A percentile compares a stretch with the other conserved stretches of the same genome.
Conservation (phyloP, 1,140 invertebrate species). For the Colletes latitarsis region DNA sequence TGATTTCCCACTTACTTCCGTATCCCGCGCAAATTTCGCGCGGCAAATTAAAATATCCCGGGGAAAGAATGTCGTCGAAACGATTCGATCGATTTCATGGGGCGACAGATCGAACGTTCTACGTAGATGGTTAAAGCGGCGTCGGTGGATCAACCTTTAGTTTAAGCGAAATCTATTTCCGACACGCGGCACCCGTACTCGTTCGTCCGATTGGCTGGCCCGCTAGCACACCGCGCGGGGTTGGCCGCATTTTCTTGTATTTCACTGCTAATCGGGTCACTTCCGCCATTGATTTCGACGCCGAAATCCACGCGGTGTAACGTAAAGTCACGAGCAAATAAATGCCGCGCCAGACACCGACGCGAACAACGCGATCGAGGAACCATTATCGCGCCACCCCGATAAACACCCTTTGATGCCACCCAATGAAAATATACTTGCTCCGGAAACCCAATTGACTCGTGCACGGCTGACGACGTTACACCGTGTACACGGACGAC, state of each 20-base stretch:
- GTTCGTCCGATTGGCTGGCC: conserved; percentile 74
- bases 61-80: background rate
- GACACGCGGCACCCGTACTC: conserved; percentile 68
- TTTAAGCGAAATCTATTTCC: conserved; percentile 78
- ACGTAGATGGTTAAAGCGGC: conserved; percentile 57
- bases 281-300: conserved; percentile 70
- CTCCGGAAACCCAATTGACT: background rate
- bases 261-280: conserved; percentile 78
- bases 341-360: background rate
- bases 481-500: too few species aligned
- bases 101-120: conserved; percentile 38
- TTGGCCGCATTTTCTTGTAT: conserved; percentile 80
- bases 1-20: too few species aligned
- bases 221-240: conserved; percentile 64
- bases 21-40: background rate
- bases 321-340: conserved; percentile 35
- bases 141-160: conserved; percentile 69
- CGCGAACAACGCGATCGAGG: background rate
- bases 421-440: background rate
- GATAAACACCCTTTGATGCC: conserved; percentile 22
- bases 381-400: background rate
- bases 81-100: conserved; percentile 19
- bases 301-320: conserved; percentile 5
- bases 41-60: background rate
- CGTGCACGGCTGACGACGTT: too few species aligned